Base-by-base conservation (phyloP, 2,888 invertebrate genomes). In the Tetragonisca angustula region DNA sequence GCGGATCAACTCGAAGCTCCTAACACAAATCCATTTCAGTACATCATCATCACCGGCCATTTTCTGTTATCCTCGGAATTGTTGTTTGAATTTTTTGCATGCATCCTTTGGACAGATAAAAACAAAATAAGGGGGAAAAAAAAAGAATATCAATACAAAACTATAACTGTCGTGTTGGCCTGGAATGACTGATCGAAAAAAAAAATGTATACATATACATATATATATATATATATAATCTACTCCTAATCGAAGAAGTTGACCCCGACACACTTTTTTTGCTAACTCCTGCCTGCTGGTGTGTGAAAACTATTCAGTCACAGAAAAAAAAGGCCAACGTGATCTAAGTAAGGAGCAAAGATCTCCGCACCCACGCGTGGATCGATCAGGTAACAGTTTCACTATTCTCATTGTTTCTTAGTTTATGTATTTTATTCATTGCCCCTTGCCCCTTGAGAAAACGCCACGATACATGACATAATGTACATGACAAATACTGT, bases 261-360 rank as follows among this genome's bases (percentile, higher is more conserved):
- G 65, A 17, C 68, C 77, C 82, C 79, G 75, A 77, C 72, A 82
- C 73, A 81, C 86, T 78, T 81, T 74, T 81, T 87, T 88, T 86
- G 86, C 89, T 92, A 91, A 91, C 87, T 77, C 86, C 91, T 92
- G 92, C 92, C 92, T 92, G 92, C 86, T 92, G 92, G 81, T 90
- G 89, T 90, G 90, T 89, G 86, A 89, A 74, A 85, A 88, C 87
- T 68, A 79, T 88, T 88, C 87, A 87, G 90, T 90, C 88, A 90
- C 69, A 80, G 50, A 74, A 27, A 70, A 68, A 72, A 65, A 70
- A 69, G 69, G n/a, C 4, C 32, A 71, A 2, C 56, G 50, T 50
- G 49, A 68, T 64, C 21, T 24, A 24, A n/a, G n/a, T n/a, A n/a
- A n/a, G 32, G 61, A 52, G 64, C 59, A 43, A 21, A 59, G 56